Conservation (phyloP, 2,113 vertebrate genomes). For the Prolemur simus region DNA sequence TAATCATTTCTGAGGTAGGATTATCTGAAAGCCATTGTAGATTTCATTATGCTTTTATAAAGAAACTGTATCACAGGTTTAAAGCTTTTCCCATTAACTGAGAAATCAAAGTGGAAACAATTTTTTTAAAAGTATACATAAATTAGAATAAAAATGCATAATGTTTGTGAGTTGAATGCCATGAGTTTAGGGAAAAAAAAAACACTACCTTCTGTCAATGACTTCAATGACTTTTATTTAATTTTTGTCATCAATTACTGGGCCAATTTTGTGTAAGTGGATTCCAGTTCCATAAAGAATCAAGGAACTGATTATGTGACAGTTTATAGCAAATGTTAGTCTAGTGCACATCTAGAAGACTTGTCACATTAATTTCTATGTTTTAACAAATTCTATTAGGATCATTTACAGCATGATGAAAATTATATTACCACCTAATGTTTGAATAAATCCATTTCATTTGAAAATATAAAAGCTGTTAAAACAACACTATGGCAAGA, state of each 20-base stretch:
- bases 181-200: not conserved
- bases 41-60: not conserved
- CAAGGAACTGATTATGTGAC: accelerated
- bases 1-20: not conserved
- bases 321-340: not conserved
- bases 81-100: not conserved
- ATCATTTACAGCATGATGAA: not conserved
- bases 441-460: not conserved
- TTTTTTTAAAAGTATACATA: not conserved
- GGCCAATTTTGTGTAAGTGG: not conserved
- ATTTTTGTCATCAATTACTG: not conserved
- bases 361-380: not conserved
- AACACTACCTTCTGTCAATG: not conserved
- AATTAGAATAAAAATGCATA: not conserved
- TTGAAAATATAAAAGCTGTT: not conserved
- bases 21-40: not conserved
- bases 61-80: not conserved
- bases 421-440: not conserved
- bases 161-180: not conserved
- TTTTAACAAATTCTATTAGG: not conserved
- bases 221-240: not conserved
- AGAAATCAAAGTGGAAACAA: not conserved
- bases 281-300: not conserved
- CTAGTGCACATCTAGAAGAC: not conserved
- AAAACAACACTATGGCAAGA: not conserved